These are phyloP conservation scores for Nettapus auritus DNA, from an alignment of 2,113 vertebrate species.

Conservation along the genomic window DNA sequence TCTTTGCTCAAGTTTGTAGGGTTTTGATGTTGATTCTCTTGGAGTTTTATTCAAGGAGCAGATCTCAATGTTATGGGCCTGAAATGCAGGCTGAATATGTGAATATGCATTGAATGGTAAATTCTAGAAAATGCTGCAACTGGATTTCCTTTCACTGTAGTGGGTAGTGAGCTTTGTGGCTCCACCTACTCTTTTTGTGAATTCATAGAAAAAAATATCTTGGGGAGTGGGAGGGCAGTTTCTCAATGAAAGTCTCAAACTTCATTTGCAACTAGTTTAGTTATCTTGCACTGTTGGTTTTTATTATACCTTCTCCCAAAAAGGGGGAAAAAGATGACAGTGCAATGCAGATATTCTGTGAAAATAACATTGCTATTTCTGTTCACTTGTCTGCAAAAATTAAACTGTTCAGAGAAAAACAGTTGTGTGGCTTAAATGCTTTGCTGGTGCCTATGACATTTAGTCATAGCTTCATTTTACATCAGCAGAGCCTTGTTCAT, in stretches of 20 bases:
- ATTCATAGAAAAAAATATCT: background rate
- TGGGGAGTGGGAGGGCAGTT: fast-evolving
- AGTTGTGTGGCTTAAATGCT: background rate
- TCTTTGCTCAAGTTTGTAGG: background rate
- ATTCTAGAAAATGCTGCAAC: background rate
- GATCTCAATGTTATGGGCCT: background rate
- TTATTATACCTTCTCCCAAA: background rate
- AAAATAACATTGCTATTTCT: background rate
- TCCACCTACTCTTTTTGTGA: background rate
- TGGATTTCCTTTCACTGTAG: background rate
- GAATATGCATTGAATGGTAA: background rate
- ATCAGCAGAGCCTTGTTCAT: background rate
- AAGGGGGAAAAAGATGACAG: background rate
- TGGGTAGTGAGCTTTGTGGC: background rate
- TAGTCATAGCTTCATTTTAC: background rate
- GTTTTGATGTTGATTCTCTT: background rate
- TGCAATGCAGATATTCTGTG: background rate
- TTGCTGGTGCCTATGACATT: background rate
- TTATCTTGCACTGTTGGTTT: background rate
- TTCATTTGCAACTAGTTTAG: background rate
- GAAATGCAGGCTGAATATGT: background rate
- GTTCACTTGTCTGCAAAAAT: background rate
- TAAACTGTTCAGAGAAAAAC: background rate
- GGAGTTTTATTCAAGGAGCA: background rate
- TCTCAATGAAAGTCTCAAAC: background rate